Conservation (phyloP, 2,888 invertebrate species). For the Sinhomidia bicolor region DNA sequence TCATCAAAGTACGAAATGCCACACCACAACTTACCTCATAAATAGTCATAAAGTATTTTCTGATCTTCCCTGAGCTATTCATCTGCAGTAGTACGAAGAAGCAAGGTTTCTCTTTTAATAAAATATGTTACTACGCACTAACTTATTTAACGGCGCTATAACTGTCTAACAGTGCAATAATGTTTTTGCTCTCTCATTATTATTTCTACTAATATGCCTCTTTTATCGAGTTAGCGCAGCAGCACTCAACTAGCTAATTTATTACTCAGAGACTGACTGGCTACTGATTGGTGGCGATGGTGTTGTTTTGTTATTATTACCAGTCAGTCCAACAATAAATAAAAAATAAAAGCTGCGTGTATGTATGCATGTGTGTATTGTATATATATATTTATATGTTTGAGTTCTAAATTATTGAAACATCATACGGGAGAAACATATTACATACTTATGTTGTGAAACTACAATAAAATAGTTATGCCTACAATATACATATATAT, state of each 20-base stretch:
- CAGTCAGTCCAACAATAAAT: neutral
- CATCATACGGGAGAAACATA: conserved; percentile 12
- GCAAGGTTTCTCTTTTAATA: neutral
- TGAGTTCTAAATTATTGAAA: neutral
- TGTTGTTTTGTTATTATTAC: neutral
- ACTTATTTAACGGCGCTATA: conserved; percentile 7
- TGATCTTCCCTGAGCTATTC: too few relatives aligned
- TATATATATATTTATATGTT: neutral
- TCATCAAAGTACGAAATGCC: neutral
- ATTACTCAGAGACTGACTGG: neutral
- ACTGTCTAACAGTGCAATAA: conserved; percentile 4
- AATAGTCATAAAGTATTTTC: neutral
- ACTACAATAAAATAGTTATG: neutral
- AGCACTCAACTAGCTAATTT: neutral
- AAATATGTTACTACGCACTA: conserved; percentile 10
- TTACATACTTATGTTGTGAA: neutral
- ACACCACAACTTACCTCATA: neutral
- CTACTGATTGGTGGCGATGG: neutral
- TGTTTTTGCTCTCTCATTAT: conserved; percentile 23
- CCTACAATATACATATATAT: neutral
- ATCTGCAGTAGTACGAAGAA: neutral
- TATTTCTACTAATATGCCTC: neutral
- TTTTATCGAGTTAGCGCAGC: conserved; percentile 5
- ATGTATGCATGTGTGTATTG: too few relatives aligned
- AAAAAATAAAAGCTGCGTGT: neutral